Percentiles rank a stretch among this genome's conserved stretches.
These are phyloP conservation scores for Diuraphis noxia DNA, from an alignment of 1,140 invertebrate species.

Conservation along the genomic window DNA sequence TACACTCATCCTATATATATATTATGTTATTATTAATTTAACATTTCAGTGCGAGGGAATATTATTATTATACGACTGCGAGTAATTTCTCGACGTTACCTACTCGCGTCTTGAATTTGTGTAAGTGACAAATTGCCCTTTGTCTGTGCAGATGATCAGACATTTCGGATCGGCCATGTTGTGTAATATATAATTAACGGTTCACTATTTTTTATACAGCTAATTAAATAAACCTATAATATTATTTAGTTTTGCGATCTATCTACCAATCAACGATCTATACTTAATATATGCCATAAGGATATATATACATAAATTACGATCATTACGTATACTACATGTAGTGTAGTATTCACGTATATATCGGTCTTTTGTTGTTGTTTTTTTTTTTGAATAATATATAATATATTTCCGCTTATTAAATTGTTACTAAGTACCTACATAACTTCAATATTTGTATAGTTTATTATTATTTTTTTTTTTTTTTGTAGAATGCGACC, in stretches of 20 bases:
- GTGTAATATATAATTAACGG: not conserved
- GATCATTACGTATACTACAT: too few species aligned
- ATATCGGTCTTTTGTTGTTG: not conserved
- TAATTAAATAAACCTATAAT: not conserved
- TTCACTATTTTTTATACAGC: not conserved
- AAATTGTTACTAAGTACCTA: too few species aligned
- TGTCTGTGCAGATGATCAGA: not conserved
- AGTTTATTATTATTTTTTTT: too few species aligned
- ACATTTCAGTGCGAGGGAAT: not conserved
- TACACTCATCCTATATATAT: constrained; percentile 29
- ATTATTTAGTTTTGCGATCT: not conserved
- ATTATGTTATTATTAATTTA: constrained; percentile 13
- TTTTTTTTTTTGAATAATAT: not conserved
- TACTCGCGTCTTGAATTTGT: not conserved
- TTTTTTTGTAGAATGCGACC: not conserved
- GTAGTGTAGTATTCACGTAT: too few species aligned
- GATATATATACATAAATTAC: not conserved
- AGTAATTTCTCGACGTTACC: not conserved
- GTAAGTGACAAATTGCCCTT: not conserved
- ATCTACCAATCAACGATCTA: not conserved
- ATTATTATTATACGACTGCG: not conserved
- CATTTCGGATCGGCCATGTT: not conserved
- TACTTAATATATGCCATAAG: not conserved
- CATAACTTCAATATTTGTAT: too few species aligned
- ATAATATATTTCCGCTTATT: too few species aligned